A percentile compares a stretch with the other conserved stretches of the same genome.
Evolutionary conservation across 2,888 invertebrate genomes (phyloP).

Genomic region (Lepidocyrtinus sp.): DNA sequence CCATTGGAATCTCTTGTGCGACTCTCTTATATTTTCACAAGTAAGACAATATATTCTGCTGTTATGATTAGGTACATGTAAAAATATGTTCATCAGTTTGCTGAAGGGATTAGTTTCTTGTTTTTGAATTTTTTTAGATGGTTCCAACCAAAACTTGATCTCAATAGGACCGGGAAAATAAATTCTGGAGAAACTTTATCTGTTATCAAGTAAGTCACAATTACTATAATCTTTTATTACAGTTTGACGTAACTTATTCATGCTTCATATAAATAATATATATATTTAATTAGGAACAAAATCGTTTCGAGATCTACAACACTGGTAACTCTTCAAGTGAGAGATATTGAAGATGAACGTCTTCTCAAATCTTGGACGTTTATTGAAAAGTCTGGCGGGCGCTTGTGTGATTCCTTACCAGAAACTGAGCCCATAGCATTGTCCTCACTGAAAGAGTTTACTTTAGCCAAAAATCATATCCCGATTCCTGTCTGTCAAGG

Average conservation of each 20-base stretch:
- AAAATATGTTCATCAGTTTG: no score
- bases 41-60: slow-evolving; percentile 73
- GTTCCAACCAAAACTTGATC: slow-evolving; percentile 30
- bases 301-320: slow-evolving; percentile 78
- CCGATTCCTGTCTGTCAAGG: slow-evolving; percentile 60
- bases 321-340: slow-evolving; percentile 79
- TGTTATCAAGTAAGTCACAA: slow-evolving; percentile 40
- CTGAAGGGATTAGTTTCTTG: no score
- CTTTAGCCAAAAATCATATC: slow-evolving; percentile 57
- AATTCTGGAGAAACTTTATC: slow-evolving; percentile 30
- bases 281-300: no score
- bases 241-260: no score
- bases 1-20: slow-evolving; percentile 74
- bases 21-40: slow-evolving; percentile 79
- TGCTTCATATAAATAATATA: no score
- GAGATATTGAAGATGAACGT: slow-evolving; percentile 77
- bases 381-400: slow-evolving; percentile 69
- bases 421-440: slow-evolving; percentile 22
- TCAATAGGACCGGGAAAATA: background rate
- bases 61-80: no score
- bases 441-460: slow-evolving; percentile 43
- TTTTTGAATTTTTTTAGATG: slow-evolving; percentile 28
- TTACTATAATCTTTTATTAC: no score
- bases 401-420: slow-evolving; percentile 22
- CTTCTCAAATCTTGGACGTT: slow-evolving; percentile 80